Percentiles rank a stretch among this genome's conserved stretches.
Conservation (phyloP, 1,140 invertebrate genomes). For the Hyles euphorbiae region DNA sequence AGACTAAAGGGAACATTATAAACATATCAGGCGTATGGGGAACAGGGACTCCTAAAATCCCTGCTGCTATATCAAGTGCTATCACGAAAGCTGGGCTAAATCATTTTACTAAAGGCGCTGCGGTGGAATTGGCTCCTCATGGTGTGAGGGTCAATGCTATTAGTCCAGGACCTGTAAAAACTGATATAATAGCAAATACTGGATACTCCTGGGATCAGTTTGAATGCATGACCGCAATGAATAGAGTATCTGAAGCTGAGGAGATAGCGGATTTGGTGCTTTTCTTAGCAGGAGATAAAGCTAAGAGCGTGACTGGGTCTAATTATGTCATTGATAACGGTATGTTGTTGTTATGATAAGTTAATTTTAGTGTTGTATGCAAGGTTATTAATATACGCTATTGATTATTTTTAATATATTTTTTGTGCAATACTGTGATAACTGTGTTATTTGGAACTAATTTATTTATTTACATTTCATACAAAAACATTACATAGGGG, state of each 20-base stretch:
- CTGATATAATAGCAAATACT: background rate
- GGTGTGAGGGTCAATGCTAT: slow-evolving; percentile 4
- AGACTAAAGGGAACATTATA: slow-evolving; percentile 82
- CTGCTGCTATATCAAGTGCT: slow-evolving; percentile 56
- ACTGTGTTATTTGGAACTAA: too few relatives aligned
- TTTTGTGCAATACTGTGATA: too few relatives aligned
- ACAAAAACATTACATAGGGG: too few relatives aligned
- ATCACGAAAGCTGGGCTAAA: background rate
- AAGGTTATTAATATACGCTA: too few relatives aligned
- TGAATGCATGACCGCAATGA: background rate
- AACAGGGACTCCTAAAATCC: slow-evolving; percentile 41
- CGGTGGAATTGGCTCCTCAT: slow-evolving; percentile 1
- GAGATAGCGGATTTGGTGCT: background rate
- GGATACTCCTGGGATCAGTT: background rate
- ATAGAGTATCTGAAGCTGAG: background rate
- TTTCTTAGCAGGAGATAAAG: slow-evolving; percentile 1
- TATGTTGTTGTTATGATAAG: background rate
- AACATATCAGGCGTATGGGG: slow-evolving; percentile 84
- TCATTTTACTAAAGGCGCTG: slow-evolving; percentile 4
- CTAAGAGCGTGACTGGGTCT: background rate
- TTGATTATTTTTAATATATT: too few relatives aligned
- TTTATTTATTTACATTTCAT: too few relatives aligned
- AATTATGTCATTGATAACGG: background rate
- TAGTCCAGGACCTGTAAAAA: slow-evolving; percentile 5
- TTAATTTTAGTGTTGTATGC: too few relatives aligned